Percentiles rank a stretch among this genome's conserved stretches.
phyloP scores from a whole-genome alignment of 2,113 vertebrate genomes.

The Donacobius atricapilla region DNA sequence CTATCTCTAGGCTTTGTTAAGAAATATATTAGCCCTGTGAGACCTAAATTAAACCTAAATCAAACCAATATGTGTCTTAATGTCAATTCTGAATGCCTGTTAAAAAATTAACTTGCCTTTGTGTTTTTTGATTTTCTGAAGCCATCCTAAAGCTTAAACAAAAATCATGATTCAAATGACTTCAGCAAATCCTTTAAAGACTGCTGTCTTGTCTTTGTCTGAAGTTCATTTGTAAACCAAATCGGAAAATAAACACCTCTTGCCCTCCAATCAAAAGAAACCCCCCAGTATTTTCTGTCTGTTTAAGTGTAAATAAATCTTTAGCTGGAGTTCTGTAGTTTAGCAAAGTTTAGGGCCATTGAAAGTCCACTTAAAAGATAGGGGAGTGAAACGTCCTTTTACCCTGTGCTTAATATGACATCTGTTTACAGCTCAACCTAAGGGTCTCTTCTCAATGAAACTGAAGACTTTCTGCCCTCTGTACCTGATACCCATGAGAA shows the following conservation, averaged over 20 bases:
- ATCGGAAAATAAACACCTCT: background rate
- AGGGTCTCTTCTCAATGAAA: background rate
- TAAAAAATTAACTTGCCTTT: background rate
- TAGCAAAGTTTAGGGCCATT: background rate
- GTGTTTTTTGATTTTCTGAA: background rate
- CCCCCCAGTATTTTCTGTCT: background rate
- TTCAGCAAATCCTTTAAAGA: background rate
- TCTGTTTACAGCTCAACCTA: background rate
- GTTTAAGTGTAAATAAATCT: background rate
- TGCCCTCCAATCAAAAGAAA: rapidly evolving
- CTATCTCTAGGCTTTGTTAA: background rate
- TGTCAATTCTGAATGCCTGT: background rate
- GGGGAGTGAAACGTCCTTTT: background rate
- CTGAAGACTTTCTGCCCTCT: background rate
- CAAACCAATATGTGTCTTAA: background rate
- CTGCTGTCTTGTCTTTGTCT: background rate
- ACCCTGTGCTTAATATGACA: background rate
- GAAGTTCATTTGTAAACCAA: background rate
- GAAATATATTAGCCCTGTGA: background rate
- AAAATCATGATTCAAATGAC: background rate
- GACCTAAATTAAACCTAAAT: background rate
- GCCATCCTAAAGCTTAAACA: background rate
- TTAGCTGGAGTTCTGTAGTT: background rate
- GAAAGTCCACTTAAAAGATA: background rate
- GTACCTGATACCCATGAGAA: background rate